These are phyloP conservation scores for Erethizon dorsatum DNA, from an alignment of 2,797 vertebrate species.

Conservation along the genomic window DNA sequence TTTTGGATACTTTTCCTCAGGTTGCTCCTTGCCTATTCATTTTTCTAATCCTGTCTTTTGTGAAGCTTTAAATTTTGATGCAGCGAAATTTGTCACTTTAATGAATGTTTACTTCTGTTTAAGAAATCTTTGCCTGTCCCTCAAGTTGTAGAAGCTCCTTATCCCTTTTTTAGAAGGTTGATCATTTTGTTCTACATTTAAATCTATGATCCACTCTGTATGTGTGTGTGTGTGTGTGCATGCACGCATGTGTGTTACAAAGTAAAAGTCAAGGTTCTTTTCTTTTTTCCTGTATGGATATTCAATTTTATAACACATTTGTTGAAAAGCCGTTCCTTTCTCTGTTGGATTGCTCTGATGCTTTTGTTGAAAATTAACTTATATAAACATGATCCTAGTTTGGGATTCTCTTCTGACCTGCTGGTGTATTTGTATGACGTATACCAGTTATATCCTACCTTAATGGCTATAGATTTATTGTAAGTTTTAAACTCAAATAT, in stretches of 20 bases:
- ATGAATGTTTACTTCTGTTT: constrained; percentile 19
- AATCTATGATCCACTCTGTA: background rate
- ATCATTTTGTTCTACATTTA: background rate
- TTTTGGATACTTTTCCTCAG: background rate
- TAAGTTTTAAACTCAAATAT: constrained; percentile 13
- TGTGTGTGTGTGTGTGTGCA: background rate
- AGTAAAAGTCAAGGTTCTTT: background rate
- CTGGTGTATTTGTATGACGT: background rate
- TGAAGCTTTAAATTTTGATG: constrained; percentile 37
- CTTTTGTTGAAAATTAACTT: constrained; percentile 62
- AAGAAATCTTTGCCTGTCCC: background rate
- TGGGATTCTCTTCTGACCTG: background rate
- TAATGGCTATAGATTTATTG: background rate
- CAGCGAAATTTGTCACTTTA: background rate
- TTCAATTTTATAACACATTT: background rate
- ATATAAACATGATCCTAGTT: constrained; percentile 16
- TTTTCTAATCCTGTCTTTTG: background rate
- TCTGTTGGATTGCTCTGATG: background rate
- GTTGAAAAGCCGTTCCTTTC: background rate
- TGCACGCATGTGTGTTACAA: background rate
- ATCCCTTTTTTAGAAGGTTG: constrained; percentile 30
- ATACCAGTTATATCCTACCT: background rate
- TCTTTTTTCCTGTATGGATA: background rate
- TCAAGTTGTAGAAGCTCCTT: background rate
- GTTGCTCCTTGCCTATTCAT: background rate